Base-by-base conservation (phyloP, 2,888 invertebrate species). In the Drosophila vallismaia region DNA sequence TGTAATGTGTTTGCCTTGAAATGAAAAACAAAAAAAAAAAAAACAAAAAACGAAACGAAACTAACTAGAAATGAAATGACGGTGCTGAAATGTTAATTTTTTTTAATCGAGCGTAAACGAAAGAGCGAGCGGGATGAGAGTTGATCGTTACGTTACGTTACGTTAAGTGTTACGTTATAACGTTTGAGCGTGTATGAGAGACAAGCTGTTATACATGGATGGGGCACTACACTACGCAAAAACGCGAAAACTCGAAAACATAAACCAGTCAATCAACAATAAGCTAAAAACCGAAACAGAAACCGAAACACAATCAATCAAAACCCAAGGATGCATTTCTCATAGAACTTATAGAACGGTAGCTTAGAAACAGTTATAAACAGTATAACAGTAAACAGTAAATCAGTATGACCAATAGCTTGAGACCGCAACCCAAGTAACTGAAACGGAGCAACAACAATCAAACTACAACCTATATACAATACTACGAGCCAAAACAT, bases 81-180 rank as follows among this genome's bases (percentile, higher is more conserved):
- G 91, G 91, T 91, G 91, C 91, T 91, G 91, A 91, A 91, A 91
- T 91, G 90, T 91, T 90, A 91, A 89, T 90, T 86, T 85, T 71
- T 69, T 59, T 64, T 70, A 69, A 71, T 70, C 38, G 38, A 72
- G 50, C 54, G 52, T 48, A 55, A 70, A 71, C 73, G 70, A 77
- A 64, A 69, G 75, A 75, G 70, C 62, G 58, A 76, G 64, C 28
- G n/a, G 14, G 29, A 38, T n/a, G 24, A 50, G 24, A 42, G 50
- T 50, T 50, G 33, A 50, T 50, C 50, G 50, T 50, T 50, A 50
- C 50, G 49, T 50, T 50, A 42, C 40, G 57, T 58, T 58, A 58
- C 58, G 53, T 64, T 60, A 77, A 76, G 77, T 79, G 86, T 76
- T 81, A 81, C 55, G 71, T 66, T 56, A 71, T 75, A 77, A 72